A percentile compares a stretch with the other conserved stretches of the same genome.
Evolutionary conservation across 2,888 invertebrate species (phyloP).

Genomic region (Urechis unicinctus): DNA sequence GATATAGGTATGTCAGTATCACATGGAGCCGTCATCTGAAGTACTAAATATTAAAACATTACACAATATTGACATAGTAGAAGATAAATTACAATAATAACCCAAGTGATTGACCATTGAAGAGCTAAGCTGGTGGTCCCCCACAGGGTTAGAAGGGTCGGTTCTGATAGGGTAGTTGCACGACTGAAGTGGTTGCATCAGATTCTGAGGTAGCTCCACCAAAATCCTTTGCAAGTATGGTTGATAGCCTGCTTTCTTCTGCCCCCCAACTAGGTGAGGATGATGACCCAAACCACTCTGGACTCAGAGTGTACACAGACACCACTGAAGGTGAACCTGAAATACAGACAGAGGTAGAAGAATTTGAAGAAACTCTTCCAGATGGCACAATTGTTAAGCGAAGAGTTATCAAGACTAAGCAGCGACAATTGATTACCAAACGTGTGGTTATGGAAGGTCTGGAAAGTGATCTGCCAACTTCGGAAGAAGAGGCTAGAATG

Average conservation of each 20-base stretch:
- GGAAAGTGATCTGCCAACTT: slow-evolving; percentile 16
- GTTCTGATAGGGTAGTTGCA: slow-evolving; percentile 18
- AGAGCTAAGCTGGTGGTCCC: neutral
- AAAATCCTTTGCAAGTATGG: slow-evolving; percentile 5
- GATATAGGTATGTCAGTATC: too few species aligned
- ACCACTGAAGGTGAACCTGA: slow-evolving; percentile 23
- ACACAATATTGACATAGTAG: too few species aligned
- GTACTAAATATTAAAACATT: too few species aligned
- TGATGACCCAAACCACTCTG: slow-evolving; percentile 3
- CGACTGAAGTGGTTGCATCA: slow-evolving; percentile 19
- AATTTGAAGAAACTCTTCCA: slow-evolving; percentile 23
- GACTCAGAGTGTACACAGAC: slow-evolving; percentile 17
- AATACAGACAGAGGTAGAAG: slow-evolving; percentile 18
- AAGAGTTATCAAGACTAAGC: slow-evolving; percentile 28
- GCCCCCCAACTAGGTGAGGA: slow-evolving; percentile 3
- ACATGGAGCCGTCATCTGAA: too few species aligned
- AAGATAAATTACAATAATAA: too few species aligned
- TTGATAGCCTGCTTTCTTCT: neutral
- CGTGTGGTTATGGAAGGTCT: slow-evolving; percentile 28
- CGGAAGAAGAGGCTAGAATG: slow-evolving; percentile 20
- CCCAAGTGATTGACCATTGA: neutral
- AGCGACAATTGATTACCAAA: slow-evolving; percentile 28
- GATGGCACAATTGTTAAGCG: slow-evolving; percentile 24
- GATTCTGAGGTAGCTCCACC: slow-evolving; percentile 9
- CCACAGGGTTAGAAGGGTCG: slow-evolving; percentile 14